Percentiles rank a stretch among this genome's conserved stretches.
Conservation (phyloP, 2,113 vertebrate species). For the Mustela lutreola region DNA sequence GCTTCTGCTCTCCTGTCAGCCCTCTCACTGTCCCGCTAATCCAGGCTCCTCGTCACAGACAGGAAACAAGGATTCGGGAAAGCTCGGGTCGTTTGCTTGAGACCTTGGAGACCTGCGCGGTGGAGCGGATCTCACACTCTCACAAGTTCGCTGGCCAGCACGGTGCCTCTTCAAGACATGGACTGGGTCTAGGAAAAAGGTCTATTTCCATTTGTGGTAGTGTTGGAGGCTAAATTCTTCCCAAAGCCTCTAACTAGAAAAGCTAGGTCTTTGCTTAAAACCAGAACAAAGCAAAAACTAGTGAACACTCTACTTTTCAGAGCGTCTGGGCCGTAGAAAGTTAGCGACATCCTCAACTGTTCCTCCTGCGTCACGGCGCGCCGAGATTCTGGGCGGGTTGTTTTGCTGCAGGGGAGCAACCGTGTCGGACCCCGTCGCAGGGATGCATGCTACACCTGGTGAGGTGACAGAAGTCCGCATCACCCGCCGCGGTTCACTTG, state of each 20-base stretch:
- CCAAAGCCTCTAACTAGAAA: neutral
- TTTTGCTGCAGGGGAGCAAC: neutral
- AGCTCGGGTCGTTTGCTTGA: neutral
- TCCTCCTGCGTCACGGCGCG: neutral
- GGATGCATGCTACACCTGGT: no score
- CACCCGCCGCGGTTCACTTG: neutral
- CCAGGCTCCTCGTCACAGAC: neutral
- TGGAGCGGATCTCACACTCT: neutral
- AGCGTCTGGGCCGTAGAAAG: neutral
- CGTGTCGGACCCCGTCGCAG: neutral
- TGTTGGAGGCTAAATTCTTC: neutral
- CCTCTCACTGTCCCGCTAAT: neutral
- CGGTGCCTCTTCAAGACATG: neutral
- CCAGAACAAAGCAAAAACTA: neutral
- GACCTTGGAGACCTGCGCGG: neutral
- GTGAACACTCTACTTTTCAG: neutral
- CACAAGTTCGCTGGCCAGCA: neutral
- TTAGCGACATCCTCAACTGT: neutral
- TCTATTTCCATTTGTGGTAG: neutral
- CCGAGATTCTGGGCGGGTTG: neutral
- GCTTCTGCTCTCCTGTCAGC: neutral
- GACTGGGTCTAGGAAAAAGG: neutral
- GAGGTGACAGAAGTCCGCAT: neutral
- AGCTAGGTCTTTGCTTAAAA: neutral
- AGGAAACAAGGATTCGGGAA: neutral